Percentiles rank a stretch among this genome's conserved stretches.
Evolutionary conservation across 2,888 invertebrate genomes (phyloP).

Genomic region (Scaeva pyrastri): DNA sequence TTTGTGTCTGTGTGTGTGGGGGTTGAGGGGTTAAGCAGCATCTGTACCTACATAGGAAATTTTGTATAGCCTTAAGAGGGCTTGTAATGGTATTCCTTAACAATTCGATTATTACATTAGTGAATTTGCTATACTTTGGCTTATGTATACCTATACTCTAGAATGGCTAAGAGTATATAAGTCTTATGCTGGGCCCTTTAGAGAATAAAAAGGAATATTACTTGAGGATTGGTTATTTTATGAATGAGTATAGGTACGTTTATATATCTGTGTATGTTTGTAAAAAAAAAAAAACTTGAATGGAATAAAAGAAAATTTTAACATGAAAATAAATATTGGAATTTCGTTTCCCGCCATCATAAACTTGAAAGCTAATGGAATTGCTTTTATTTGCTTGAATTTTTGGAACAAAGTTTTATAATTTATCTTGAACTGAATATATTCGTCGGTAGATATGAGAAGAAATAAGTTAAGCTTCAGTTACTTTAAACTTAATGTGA

Average conservation of each 20-base stretch:
- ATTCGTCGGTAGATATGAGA: neutral
- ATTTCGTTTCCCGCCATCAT: slow-evolving; percentile 43
- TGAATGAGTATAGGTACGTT: no score
- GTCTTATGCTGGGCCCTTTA: slow-evolving; percentile 12
- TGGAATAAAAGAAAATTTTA: slow-evolving; percentile 39
- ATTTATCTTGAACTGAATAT: slow-evolving; percentile 22
- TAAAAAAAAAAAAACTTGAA: neutral
- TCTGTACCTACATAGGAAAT: slow-evolving; percentile 1
- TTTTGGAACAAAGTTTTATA: slow-evolving; percentile 22
- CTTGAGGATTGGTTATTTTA: slow-evolving; percentile 10
- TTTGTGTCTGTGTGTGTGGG: neutral
- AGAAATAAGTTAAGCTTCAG: neutral
- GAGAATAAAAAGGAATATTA: slow-evolving; percentile 37
- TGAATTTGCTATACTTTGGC: neutral
- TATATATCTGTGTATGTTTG: neutral
- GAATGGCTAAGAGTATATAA: neutral
- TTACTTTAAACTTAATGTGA: slow-evolving; percentile 1
- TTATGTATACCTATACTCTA: neutral
- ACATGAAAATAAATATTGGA: slow-evolving; percentile 59
- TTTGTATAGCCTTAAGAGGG: slow-evolving; percentile 23
- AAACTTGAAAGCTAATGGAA: slow-evolving; percentile 70
- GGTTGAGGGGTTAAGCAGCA: neutral
- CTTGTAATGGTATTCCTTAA: slow-evolving; percentile 24
- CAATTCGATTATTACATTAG: slow-evolving; percentile 60
- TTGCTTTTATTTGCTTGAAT: slow-evolving; percentile 51